phyloP scores from a whole-genome alignment of 2,113 vertebrate species.

The Gallinago paraguaiae region DNA sequence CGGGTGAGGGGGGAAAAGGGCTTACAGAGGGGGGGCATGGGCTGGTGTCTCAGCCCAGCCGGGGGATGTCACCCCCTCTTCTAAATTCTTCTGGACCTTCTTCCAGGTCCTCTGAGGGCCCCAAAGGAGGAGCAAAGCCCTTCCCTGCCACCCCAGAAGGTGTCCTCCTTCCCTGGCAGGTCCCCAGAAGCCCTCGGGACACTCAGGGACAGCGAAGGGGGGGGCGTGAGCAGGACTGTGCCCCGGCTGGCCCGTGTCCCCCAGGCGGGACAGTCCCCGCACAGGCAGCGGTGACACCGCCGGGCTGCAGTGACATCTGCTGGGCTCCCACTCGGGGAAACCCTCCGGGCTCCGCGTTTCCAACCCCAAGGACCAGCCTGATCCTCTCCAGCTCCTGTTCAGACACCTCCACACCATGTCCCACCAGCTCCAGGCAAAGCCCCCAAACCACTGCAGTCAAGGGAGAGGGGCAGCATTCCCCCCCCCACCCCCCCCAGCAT shows the following conservation, averaged over 20 bases:
- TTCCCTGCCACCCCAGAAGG: neutral
- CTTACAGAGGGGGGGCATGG: neutral
- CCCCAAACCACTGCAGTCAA: neutral
- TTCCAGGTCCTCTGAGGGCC: accelerated
- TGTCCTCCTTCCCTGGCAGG: neutral
- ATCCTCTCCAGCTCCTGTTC: neutral
- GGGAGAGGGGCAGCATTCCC: neutral
- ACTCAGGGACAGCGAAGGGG: accelerated
- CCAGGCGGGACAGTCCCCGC: accelerated
- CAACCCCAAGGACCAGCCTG: neutral
- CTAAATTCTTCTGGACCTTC: neutral
- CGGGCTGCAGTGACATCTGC: slow-evolving; percentile 38
- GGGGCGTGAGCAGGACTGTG: neutral
- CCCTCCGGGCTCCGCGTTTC: neutral
- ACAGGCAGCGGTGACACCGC: neutral
- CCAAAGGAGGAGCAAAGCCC: neutral
- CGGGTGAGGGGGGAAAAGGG: neutral
- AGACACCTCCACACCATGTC: neutral
- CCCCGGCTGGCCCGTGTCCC: neutral
- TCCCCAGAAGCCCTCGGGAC: neutral
- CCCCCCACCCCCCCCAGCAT: neutral
- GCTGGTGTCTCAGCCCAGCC: neutral
- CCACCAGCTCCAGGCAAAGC: accelerated
- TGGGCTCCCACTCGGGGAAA: neutral
- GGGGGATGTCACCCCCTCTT: neutral